Evolutionary conservation across 2,797 vertebrate species (phyloP).

Genomic region (Pseudopleuronectes americanus): DNA sequence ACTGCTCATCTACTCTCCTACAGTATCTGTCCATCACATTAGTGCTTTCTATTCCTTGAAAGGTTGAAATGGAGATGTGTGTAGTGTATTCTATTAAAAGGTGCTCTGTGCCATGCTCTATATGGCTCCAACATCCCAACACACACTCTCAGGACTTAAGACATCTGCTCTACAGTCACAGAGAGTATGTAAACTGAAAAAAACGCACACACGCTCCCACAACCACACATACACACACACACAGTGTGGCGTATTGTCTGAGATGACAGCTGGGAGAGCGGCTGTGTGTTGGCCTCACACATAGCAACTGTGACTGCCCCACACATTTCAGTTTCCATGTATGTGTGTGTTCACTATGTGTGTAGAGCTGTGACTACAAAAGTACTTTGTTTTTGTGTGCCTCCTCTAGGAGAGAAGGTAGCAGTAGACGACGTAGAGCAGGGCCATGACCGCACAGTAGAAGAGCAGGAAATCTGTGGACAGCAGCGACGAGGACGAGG

Average conservation of each 20-base stretch:
- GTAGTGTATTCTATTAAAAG: constrained; percentile 26
- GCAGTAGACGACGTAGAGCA: constrained; percentile 87
- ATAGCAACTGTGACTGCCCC: not conserved
- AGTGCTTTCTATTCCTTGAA: constrained; percentile 18
- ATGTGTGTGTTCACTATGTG: not conserved
- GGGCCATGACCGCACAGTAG: constrained; percentile 87
- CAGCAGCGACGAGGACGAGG: constrained; percentile 71
- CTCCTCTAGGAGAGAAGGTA: constrained; percentile 78
- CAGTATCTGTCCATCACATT: constrained; percentile 1
- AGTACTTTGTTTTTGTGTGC: not conserved
- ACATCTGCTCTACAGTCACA: not conserved
- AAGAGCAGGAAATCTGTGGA: constrained; percentile 90
- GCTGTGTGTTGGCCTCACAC: constrained; percentile 14
- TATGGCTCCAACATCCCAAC: constrained; percentile 8
- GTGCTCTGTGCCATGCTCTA: constrained; percentile 28
- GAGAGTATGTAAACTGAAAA: too few relatives aligned
- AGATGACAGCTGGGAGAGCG: constrained; percentile 18
- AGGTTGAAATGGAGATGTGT: constrained; percentile 2
- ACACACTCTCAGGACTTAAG: not conserved
- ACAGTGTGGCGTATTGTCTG: constrained; percentile 10
- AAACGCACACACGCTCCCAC: not conserved
- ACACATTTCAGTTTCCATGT: not conserved
- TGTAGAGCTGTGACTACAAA: not conserved
- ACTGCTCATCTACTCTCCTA: constrained; percentile 3
- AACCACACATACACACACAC: constrained; percentile 7